phyloP scores from a whole-genome alignment of 2,888 invertebrate genomes.

The Stenolophus ochropezus region DNA sequence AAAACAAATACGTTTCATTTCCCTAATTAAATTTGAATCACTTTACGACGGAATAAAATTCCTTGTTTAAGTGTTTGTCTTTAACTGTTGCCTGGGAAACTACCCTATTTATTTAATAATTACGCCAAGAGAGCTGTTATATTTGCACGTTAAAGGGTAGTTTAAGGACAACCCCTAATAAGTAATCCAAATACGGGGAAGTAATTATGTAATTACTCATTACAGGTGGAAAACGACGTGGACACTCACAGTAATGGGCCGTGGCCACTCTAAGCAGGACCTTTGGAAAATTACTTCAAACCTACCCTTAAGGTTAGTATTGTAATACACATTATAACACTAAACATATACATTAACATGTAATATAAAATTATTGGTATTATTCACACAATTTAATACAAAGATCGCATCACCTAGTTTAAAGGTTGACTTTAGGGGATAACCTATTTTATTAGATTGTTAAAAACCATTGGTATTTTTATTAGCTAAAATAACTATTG shows the following conservation, averaged over 20 bases:
- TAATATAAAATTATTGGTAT: too few species aligned
- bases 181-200: constrained; percentile 15
- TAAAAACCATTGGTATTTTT: too few species aligned
- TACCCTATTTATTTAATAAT: constrained; percentile 16
- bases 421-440: too few species aligned
- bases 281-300: too few species aligned
- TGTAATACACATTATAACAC: too few species aligned
- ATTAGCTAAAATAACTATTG: too few species aligned
- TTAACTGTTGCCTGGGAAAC: not conserved
- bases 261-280: too few species aligned
- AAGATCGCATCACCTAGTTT: too few species aligned
- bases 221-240: constrained; percentile 18
- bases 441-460: too few species aligned
- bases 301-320: too few species aligned
- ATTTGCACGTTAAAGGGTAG: constrained; percentile 7
- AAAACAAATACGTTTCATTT: not conserved
- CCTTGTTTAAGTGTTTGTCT: not conserved
- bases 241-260: constrained; percentile 41
- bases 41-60: not conserved
- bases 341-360: too few species aligned
- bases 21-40: not conserved
- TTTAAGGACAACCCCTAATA: constrained; percentile 10
- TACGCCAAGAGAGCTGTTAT: not conserved
- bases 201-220: constrained; percentile 22
- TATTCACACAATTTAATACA: too few species aligned